Percentiles rank a stretch among this genome's conserved stretches.
These are phyloP conservation scores for Chymomyza caudatula DNA, from an alignment of 2,888 invertebrate species.

Conservation along the genomic window DNA sequence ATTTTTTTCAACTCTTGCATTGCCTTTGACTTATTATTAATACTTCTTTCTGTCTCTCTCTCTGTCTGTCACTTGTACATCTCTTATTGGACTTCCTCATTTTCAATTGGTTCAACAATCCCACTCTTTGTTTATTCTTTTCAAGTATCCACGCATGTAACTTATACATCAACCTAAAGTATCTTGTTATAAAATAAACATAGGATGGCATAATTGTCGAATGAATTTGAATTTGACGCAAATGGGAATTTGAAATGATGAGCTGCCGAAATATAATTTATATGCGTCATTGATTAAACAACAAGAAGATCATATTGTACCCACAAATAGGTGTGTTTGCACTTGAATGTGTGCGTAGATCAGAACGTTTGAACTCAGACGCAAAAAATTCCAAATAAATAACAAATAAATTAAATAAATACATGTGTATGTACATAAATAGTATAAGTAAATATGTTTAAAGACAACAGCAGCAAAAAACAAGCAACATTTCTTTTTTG, in stretches of 20 bases:
- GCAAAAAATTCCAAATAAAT: constrained; percentile 61
- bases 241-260: not conserved
- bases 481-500: constrained; percentile 50
- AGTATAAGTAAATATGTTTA: not conserved
- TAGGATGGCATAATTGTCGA: no score
- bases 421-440: constrained; percentile 19
- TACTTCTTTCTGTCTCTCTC: not conserved
- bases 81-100: not conserved
- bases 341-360: constrained; percentile 5
- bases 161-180: not conserved
- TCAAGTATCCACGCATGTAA: not conserved
- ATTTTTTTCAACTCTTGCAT: not conserved
- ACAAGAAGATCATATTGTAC: constrained; percentile 28
- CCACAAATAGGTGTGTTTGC: constrained; percentile 18
- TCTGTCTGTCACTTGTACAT: not conserved
- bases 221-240: not conserved
- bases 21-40: not conserved
- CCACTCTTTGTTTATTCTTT: not conserved
- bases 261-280: constrained; percentile 5
- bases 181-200: not conserved
- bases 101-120: not conserved
- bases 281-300: constrained; percentile 63
- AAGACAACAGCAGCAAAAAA: constrained; percentile 21
- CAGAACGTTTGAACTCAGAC: constrained; percentile 33
- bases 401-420: constrained; percentile 69